These are phyloP conservation scores for Nemotelus pantherinus DNA, from an alignment of 2,888 invertebrate genomes.

Conservation along the genomic window DNA sequence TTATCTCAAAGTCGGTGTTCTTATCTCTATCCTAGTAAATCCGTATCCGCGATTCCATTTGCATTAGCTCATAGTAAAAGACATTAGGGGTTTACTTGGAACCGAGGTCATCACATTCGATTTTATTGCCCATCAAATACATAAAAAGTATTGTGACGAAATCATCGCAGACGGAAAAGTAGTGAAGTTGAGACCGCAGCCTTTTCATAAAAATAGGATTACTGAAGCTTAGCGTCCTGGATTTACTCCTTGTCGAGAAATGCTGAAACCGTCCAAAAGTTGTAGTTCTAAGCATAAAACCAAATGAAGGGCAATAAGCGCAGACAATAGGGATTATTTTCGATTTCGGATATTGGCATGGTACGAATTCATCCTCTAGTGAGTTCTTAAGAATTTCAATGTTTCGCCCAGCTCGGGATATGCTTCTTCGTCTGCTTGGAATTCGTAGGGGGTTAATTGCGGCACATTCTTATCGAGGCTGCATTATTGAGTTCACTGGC, in stretches of 20 bases:
- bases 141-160: slow-evolving; percentile 27
- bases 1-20: too few species aligned
- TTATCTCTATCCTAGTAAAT: too few species aligned
- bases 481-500: too few species aligned
- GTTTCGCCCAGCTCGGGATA: too few species aligned
- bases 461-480: too few species aligned
- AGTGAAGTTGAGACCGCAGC: slow-evolving; percentile 1
- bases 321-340: slow-evolving; percentile 24
- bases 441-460: too few species aligned
- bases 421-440: too few species aligned
- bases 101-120: neutral
- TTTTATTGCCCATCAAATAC: slow-evolving; percentile 28
- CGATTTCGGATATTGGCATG: slow-evolving; percentile 9
- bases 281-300: slow-evolving; percentile 32
- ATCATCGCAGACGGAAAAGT: neutral
- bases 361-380: slow-evolving; percentile 1
- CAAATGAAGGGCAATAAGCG: slow-evolving; percentile 33
- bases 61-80: too few species aligned
- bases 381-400: neutral
- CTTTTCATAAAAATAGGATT: slow-evolving; percentile 32
- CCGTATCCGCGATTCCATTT: too few species aligned
- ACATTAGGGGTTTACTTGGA: too few species aligned
- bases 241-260: neutral
- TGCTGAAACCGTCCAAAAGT: slow-evolving; percentile 27
- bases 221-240: neutral